phyloP scores from a whole-genome alignment of 2,113 vertebrate species.

The Vimba vimba region DNA sequence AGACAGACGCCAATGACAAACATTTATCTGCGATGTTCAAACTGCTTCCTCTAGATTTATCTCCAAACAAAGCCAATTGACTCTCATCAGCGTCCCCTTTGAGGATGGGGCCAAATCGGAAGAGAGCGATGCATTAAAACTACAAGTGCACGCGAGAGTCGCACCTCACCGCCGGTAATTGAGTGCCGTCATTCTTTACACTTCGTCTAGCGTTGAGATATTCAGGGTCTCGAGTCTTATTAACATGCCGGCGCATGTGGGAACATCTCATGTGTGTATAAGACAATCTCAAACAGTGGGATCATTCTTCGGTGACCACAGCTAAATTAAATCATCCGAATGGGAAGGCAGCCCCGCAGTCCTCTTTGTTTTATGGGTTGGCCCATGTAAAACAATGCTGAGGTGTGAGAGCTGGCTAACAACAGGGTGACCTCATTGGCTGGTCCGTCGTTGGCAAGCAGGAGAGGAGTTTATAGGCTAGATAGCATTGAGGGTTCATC shows the following conservation, averaged over 20 bases:
- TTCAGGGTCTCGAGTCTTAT: constrained; percentile 22
- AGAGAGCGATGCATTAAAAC: constrained; percentile 24
- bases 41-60: constrained; percentile 30
- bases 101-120: background rate
- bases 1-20: constrained; percentile 4
- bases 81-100: constrained; percentile 19
- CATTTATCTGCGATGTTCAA: constrained; percentile 7
- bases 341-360: background rate
- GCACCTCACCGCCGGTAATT: constrained; percentile 35
- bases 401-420: constrained; percentile 18
- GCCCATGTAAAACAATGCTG: background rate
- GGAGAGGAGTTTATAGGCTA: background rate
- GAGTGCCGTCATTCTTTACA: constrained; percentile 41
- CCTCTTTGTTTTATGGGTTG: constrained; percentile 22
- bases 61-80: constrained; percentile 33
- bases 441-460: background rate
- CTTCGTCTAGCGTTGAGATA: constrained; percentile 39
- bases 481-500: background rate
- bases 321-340: constrained; percentile 35
- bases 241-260: constrained; percentile 22
- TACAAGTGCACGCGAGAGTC: constrained; percentile 17
- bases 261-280: constrained; percentile 6
- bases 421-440: background rate
- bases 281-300: background rate
- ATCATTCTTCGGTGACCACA: constrained; percentile 24